Evolutionary conservation across 2,888 invertebrate genomes (phyloP), one percentile per base, ranked within the genome.

Genomic region (Ligdia adustata): DNA sequence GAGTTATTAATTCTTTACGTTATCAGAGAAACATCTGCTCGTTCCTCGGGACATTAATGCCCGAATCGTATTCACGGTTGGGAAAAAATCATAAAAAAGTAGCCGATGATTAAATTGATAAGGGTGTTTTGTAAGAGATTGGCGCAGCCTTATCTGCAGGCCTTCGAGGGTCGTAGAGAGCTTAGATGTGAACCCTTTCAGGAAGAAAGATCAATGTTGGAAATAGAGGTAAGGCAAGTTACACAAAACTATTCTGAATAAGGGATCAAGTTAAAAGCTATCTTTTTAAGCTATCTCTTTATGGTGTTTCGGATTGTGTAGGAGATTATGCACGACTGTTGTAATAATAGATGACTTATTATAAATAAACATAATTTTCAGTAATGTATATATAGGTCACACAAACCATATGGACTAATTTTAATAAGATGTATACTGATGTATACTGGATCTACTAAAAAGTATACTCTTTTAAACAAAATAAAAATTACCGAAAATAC

Each of bases 91-190:
- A 56, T 47, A 54, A 50, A 61, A 69, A 61, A 69, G 68, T 76
- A 71, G 71, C 67, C 60, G 68, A 79, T 80, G 83, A 83, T 82
- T 82, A 76, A 79, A 81, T 79, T 75, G 83, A 82, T 82, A 84
- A 75, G 67, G 69, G 62, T 71, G 70, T 77, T 74, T 72, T 71
- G 70, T 69, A 34, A 42, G 55, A 68, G 78, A 79, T 79, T 75
- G 75, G 70, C 66, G 72, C 71, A 73, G 74, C 68, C 74, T 81
- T 83, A 82, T 82, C 80, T 72, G 70, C 75, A 78, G 79, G 76
- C 72, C 72, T 67, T 72, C 45, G 65, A 51, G 64, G 69, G 69
- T 66, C 70, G 73, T 69, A 69, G 72, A 71, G 63, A 69, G 75
- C 75, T 79, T 72, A 78, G 71, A 73, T 64, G 65, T 65, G 74